Evolutionary conservation across 2,113 vertebrate genomes (phyloP), one percentile per base, ranked within the genome.

Genomic region (Tragelaphus strepsiceros): DNA sequence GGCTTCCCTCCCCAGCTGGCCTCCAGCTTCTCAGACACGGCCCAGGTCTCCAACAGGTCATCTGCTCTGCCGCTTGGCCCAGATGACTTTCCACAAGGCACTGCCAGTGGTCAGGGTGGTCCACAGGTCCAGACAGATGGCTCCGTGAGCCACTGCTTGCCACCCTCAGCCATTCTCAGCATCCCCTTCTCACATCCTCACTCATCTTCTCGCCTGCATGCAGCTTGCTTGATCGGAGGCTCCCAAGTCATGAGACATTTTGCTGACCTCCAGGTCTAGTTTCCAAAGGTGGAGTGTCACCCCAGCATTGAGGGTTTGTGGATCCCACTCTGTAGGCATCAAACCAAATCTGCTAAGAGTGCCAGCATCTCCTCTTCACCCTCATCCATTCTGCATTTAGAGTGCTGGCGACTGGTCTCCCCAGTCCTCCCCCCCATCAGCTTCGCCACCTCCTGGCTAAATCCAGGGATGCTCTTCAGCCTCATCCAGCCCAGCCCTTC

Each of bases 401-500:
- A 67, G 7, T 0, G 0, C 46, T 11, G 24, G 32, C 1, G 2
- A 14, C 49, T n/a, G 59, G 39, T 56, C 46, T 64, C 19, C 28
- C 14, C 6, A 30, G n/a, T 11, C 71, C 71, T 54, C 56, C 24
- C 71, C n/a, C 4, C 1, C 2, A 2, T 78, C 71, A 80, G 46
- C 46, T n/a, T 24, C 13, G 5, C 49, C 13, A 4, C 46, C 28
- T 62, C 32, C 6, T 62, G 35, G 46, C 58, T 53, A 64, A 43
- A 64, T 53, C 58, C 56, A 14, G 53, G n/a, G 49, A 54, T 11
- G 14, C 13, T 15, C 77, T 30, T 77, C 32, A 78, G 67, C 11
- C 10, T 80, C 43, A 32, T 61, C 21, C 30, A 19, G 16, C 21
- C 67, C 30, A 17, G 11, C 39, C 39, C 56, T 90, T 21, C n/a